These are phyloP conservation scores for Tenebrio molitor DNA, from an alignment of 1,140 invertebrate species.

Conservation along the genomic window DNA sequence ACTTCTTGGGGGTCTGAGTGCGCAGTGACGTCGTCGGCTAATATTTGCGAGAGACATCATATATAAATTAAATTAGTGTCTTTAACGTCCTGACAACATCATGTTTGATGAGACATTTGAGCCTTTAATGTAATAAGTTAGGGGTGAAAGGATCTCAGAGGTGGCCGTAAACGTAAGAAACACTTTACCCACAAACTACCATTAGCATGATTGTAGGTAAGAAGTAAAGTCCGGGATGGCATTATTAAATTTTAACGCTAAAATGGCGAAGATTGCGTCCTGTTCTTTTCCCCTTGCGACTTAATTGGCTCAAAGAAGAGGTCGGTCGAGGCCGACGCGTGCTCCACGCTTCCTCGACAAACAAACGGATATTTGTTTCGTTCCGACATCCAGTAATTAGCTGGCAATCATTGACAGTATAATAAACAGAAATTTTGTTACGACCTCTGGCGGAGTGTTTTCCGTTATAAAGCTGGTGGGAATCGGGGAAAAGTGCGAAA, in stretches of 20 bases:
- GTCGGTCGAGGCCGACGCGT: slow-evolving; percentile 16
- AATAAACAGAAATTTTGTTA: slow-evolving; percentile 26
- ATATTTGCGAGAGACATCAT: slow-evolving; percentile 46
- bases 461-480: too few species aligned
- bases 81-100: slow-evolving; percentile 35
- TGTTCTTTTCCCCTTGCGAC: slow-evolving; percentile 33
- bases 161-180: slow-evolving; percentile 36
- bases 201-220: slow-evolving; percentile 40
- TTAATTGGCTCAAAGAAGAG: slow-evolving; percentile 37
- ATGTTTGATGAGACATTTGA: slow-evolving; percentile 49
- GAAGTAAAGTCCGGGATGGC: slow-evolving; percentile 24
- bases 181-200: slow-evolving; percentile 40
- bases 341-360: slow-evolving; percentile 25
- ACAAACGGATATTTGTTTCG: slow-evolving; percentile 31
- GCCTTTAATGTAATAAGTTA: slow-evolving; percentile 48
- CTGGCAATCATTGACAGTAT: slow-evolving; percentile 10
- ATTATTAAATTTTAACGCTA: slow-evolving; percentile 37
- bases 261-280: slow-evolving; percentile 38
- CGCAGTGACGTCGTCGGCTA: too few species aligned
- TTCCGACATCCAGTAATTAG: slow-evolving; percentile 14
- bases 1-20: too few species aligned
- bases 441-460: too few species aligned
- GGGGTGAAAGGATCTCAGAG: slow-evolving; percentile 34
- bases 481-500: too few species aligned
- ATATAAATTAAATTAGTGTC: slow-evolving; percentile 47